Conservation (phyloP, 2,113 vertebrate genomes). For the Saccopteryx bilineata region DNA sequence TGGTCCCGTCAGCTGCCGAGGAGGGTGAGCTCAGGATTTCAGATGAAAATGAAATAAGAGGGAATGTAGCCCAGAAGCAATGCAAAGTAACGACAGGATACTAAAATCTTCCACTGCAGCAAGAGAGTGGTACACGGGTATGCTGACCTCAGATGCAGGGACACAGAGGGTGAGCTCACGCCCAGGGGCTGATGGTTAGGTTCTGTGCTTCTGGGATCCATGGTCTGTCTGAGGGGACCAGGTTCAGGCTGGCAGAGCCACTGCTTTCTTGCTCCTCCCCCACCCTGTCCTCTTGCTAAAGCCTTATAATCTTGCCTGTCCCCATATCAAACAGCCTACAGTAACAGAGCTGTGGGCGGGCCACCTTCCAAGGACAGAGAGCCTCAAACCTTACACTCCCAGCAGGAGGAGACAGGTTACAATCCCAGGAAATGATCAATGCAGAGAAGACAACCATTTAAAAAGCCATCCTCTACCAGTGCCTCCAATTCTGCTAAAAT, state of each 20-base stretch:
- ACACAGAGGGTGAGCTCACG: not conserved
- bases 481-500: not conserved
- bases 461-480: not conserved
- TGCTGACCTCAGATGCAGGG: not conserved
- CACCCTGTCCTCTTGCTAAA: not conserved
- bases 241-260: accelerated
- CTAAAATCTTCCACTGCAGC: conserved; percentile 82
- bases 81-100: conserved; percentile 75
- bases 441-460: not conserved
- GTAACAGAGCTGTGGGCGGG: not conserved
- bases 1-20: conserved; percentile 81
- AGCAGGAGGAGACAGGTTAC: not conserved
- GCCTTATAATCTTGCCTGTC: not conserved
- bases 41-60: conserved; percentile 85
- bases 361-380: not conserved
- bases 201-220: not conserved
- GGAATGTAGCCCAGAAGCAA: conserved; percentile 83
- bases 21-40: conserved; percentile 80
- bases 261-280: not conserved
- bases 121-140: conserved; percentile 39
- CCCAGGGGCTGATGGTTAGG: not conserved
- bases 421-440: not conserved
- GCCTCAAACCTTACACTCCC: not conserved
- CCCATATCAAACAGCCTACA: not conserved
- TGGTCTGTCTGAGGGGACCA: not conserved